Percentiles rank a stretch among this genome's conserved stretches.
Evolutionary conservation across 2,888 invertebrate species (phyloP).

Genomic region (Polylopha cassiicola): DNA sequence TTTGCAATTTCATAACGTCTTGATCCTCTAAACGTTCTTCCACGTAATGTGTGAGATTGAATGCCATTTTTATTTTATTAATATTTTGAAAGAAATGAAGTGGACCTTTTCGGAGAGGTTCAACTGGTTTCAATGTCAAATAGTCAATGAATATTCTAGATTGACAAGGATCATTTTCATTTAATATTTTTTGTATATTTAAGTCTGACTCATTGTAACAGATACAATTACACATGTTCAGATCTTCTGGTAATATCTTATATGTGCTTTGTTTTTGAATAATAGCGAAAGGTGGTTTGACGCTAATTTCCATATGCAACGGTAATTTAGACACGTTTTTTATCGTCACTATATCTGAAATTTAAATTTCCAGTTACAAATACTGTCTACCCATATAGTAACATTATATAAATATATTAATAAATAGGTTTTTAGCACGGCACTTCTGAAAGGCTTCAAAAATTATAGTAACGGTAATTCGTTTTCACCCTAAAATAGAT

Average conservation of each 20-base stretch:
- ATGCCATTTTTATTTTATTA: slow-evolving; percentile 64
- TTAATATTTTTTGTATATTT: slow-evolving; percentile 45
- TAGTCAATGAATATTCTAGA: slow-evolving; percentile 56
- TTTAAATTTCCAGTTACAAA: too few species aligned
- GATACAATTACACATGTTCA: slow-evolving; percentile 57
- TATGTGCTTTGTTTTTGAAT: slow-evolving; percentile 57
- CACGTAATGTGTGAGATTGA: slow-evolving; percentile 52
- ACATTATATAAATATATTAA: slow-evolving; percentile 10
- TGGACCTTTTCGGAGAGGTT: slow-evolving; percentile 46
- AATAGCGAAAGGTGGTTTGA: slow-evolving; percentile 71
- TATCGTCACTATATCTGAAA: slow-evolving; percentile 72
- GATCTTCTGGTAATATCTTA: slow-evolving; percentile 50
- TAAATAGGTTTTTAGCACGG: too few species aligned
- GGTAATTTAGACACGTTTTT: slow-evolving; percentile 74
- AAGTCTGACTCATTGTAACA: slow-evolving; percentile 55
- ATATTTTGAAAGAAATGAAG: slow-evolving; percentile 66
- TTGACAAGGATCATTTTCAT: slow-evolving; percentile 39
- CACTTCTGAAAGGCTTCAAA: too few species aligned
- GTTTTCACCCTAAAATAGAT: too few species aligned
- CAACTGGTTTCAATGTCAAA: slow-evolving; percentile 55
- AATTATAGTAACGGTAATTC: too few species aligned
- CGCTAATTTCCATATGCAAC: slow-evolving; percentile 61
- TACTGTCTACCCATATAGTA: too few species aligned
- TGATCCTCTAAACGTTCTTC: slow-evolving; percentile 62
- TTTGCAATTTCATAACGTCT: slow-evolving; percentile 65